Evolutionary conservation across 2,888 invertebrate species (phyloP).

Genomic region (Drosophila kuntzei): DNA sequence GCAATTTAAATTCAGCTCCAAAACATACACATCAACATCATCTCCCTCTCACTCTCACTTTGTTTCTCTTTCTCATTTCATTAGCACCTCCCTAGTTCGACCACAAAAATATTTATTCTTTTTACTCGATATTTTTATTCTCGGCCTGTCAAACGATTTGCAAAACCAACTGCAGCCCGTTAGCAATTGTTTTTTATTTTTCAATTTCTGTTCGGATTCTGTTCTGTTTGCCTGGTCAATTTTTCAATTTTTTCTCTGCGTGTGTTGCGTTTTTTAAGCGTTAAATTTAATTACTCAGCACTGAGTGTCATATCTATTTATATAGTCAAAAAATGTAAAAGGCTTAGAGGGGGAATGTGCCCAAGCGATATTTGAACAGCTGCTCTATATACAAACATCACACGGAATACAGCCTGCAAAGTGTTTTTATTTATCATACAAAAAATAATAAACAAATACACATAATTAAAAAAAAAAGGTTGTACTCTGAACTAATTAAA

Average conservation of each 20-base stretch:
- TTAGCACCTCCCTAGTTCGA: conserved; percentile 33
- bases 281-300: conserved; percentile 77
- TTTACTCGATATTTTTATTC: conserved; percentile 21
- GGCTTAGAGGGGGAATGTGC: conserved; percentile 25
- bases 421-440: conserved; percentile 24
- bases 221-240: conserved; percentile 64
- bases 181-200: conserved; percentile 59
- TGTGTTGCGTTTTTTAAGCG: conserved; percentile 67
- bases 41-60: conserved; percentile 1
- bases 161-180: conserved; percentile 72
- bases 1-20: conserved; percentile 59
- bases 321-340: conserved; percentile 17
- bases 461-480: conserved; percentile 20
- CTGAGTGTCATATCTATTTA: conserved; percentile 41
- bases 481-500: conserved; percentile 29
- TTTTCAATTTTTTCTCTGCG: conserved; percentile 43
- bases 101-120: conserved; percentile 71
- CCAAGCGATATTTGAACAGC: conserved; percentile 66
- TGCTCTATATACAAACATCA: conserved; percentile 49
- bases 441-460: conserved; percentile 35
- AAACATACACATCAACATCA: conserved; percentile 36
- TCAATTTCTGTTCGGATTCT: conserved; percentile 52
- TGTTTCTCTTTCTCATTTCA: conserved; percentile 13
- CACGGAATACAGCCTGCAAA: conserved; percentile 20
- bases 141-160: conserved; percentile 74